phyloP scores from a whole-genome alignment of 2,888 invertebrate genomes.

The Emesis furor region DNA sequence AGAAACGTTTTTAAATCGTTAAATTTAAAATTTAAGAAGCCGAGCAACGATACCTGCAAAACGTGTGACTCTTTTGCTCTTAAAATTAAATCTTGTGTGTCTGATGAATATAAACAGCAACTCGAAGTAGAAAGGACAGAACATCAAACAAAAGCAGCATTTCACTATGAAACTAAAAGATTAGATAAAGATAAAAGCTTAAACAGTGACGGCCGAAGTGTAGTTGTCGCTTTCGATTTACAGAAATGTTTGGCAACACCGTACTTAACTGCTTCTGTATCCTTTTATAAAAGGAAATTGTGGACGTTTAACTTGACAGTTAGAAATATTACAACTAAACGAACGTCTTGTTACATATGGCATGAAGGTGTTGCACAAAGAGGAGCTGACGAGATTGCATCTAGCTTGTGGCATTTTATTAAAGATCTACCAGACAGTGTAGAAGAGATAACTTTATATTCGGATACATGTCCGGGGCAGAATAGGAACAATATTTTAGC shows the following conservation, averaged over 20 bases:
- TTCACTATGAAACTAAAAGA: constrained; percentile 20
- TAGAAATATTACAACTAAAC: constrained; percentile 2
- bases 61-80: constrained; percentile 12
- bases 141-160: constrained; percentile 19
- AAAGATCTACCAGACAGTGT: constrained; percentile 40
- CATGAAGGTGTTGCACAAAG: constrained; percentile 66
- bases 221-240: constrained; percentile 18
- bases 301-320: constrained; percentile 30
- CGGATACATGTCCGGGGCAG: constrained; percentile 38
- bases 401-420: constrained; percentile 70
- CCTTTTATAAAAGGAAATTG: constrained; percentile 25
- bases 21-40: constrained; percentile 20
- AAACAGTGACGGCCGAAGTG: constrained; percentile 14
- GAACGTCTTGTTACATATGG: constrained; percentile 63
- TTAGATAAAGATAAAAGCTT: constrained; percentile 15
- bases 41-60: constrained; percentile 12
- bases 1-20: constrained; percentile 4
- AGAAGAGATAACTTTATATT: constrained; percentile 33
- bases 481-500: constrained; percentile 36
- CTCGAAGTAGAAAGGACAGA: constrained; percentile 14
- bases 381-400: constrained; percentile 75
- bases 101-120: constrained; percentile 17
- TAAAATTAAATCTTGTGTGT: constrained; percentile 20
- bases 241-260: constrained; percentile 30
- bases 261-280: constrained; percentile 15